Base-by-base conservation (phyloP, 64 coral and sea anemone species). In the Pocillopora verrucosa region DNA sequence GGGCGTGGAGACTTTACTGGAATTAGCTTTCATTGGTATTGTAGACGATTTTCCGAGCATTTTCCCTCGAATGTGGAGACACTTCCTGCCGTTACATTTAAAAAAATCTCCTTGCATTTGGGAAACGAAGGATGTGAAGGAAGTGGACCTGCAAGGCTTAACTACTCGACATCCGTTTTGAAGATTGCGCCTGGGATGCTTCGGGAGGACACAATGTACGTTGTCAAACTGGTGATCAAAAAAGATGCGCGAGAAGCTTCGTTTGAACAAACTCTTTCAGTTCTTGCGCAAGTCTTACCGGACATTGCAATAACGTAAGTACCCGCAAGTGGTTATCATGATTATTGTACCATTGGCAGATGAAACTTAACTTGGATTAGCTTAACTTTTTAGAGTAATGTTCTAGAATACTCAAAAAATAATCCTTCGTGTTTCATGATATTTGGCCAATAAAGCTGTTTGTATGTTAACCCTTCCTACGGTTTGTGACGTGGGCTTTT, bases 21-120 rank as follows among this genome's bases (percentile, higher is more conserved):
- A 72, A 22, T 72, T 13, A 16, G 56, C 37, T 85, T 85, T 65
- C 15, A 13, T 22, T 85, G 82, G 82, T 85, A 72, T 41, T 85
- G 82, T 13, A 36, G 82, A n/a, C 63, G 64, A 20, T 3, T 57
- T 20, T 72, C 10, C 24, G 65, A 72, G n/a, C 57, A n/a, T 85
- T 85, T 26, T 56, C 20, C 22, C 38, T 3, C 5, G 20, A 19
- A 65, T n/a, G 11, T 57, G 61, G 22, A 72, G 4, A 7, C 38
- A 14, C 36, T 30, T 13, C 3, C 82, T 26, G 63, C 11, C 2
- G 36, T 65, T 85, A 41, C 37, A 12, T 19, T 85, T 85, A 65
- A n/a, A 72, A 56, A 24, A 15, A 1, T 22, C 25, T 22, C 38
- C n/a, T 14, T 25, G 36, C 22, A 72, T 26, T 72, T 36, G 19